Percentiles rank a stretch among this genome's conserved stretches.
Conservation (phyloP, 2,797 vertebrate genomes). For the Alectoris magna region DNA sequence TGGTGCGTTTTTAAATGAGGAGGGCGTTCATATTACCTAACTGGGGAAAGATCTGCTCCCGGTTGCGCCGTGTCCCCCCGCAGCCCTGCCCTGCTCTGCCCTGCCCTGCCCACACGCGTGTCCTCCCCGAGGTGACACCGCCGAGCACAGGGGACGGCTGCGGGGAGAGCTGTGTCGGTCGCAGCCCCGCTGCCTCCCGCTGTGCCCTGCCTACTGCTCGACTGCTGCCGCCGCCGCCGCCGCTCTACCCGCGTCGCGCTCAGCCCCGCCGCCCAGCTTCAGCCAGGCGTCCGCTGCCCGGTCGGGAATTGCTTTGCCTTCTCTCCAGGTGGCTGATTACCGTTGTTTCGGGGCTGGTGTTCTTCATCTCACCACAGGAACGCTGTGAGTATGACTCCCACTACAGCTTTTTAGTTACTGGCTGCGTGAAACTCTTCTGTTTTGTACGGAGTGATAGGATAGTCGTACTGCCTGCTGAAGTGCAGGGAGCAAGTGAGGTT, state of each 20-base stretch:
- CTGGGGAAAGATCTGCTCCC: background rate
- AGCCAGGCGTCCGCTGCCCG: background rate
- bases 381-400: conserved; percentile 56
- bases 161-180: conserved; percentile 58
- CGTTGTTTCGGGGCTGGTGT: background rate
- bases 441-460: background rate
- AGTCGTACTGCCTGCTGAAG: too few species aligned
- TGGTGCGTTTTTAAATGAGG: background rate
- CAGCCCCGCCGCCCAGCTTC: background rate
- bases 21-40: background rate
- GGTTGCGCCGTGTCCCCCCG: background rate
- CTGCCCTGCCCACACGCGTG: accelerated
- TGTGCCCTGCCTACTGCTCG: too few species aligned
- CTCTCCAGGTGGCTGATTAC: background rate
- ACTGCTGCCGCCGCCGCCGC: background rate
- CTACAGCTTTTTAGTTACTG: background rate
- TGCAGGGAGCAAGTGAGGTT: too few species aligned
- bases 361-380: background rate
- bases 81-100: background rate
- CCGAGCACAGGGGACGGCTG: background rate
- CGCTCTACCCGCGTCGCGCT: background rate
- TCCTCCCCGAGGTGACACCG: background rate
- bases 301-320: background rate
- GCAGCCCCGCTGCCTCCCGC: background rate
- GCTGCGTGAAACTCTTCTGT: background rate